A percentile compares a stretch with the other conserved stretches of the same genome.
Evolutionary conservation across 2,113 vertebrate species (phyloP).

Genomic region (Ivindomyrus marchei): DNA sequence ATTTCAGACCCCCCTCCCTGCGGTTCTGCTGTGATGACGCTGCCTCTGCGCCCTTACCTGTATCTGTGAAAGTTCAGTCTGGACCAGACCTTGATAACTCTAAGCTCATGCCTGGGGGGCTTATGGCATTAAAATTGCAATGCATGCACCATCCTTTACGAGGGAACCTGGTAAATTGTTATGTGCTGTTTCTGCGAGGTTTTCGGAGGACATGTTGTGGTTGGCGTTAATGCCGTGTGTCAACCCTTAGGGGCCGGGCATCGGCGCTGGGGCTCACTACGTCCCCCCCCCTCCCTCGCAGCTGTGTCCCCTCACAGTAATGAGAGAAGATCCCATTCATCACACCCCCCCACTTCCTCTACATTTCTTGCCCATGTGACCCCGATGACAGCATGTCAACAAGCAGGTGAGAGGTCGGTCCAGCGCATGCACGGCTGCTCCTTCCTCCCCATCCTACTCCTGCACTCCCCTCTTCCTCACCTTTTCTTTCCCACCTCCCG

Average conservation of each 20-base stretch:
- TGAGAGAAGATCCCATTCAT: constrained; percentile 74
- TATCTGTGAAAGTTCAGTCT: neutral
- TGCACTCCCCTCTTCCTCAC: neutral
- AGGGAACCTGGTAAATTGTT: constrained; percentile 59
- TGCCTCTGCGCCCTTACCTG: neutral
- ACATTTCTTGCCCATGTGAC: constrained; percentile 55
- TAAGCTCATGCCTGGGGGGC: neutral
- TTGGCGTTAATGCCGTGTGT: constrained; percentile 65
- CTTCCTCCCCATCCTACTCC: constrained; percentile 26
- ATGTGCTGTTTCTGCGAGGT: constrained; percentile 49
- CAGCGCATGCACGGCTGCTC: neutral
- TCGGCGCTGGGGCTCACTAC: constrained; percentile 37
- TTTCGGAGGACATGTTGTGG: constrained; percentile 53
- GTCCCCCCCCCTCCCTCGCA: constrained; percentile 47
- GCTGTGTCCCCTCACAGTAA: constrained; percentile 77
- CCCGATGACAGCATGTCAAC: constrained; percentile 64
- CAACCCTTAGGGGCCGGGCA: constrained; percentile 57
- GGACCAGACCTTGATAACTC: neutral
- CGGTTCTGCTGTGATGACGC: neutral
- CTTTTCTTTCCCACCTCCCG: no score
- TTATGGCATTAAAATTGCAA: neutral
- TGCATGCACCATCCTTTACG: neutral
- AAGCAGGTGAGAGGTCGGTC: constrained; percentile 30
- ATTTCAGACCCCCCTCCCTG: neutral
- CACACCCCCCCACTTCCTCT: constrained; percentile 42